Evolutionary conservation across 1,140 invertebrate genomes (phyloP).

Genomic region (Teleogryllus occipitalis): DNA sequence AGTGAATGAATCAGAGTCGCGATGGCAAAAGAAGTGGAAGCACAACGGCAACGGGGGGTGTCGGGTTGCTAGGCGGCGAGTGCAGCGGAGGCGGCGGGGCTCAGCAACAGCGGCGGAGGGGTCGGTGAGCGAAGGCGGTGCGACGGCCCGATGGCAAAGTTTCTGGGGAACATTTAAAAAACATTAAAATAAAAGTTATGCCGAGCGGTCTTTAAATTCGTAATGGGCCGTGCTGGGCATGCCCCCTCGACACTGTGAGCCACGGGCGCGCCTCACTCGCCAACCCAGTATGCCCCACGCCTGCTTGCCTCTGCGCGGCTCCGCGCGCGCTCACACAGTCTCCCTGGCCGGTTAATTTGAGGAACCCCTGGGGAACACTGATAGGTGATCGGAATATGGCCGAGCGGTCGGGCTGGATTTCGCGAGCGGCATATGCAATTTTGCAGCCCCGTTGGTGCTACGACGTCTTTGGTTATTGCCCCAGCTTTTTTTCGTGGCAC

Average conservation of each 20-base stretch:
- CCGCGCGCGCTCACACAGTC: neutral
- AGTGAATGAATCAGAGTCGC: neutral
- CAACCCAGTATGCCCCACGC: neutral
- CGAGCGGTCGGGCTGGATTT: neutral
- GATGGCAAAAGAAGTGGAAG: neutral
- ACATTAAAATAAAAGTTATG: slow-evolving; percentile 6
- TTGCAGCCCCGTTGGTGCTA: too few relatives aligned
- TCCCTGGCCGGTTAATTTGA: neutral
- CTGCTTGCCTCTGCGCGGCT: neutral
- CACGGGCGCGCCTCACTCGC: neutral
- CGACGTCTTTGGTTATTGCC: neutral
- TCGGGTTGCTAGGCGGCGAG: neutral
- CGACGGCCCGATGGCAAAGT: neutral
- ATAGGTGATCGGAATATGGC: neutral
- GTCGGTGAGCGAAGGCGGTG: neutral
- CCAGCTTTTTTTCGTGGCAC: too few relatives aligned
- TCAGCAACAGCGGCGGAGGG: neutral
- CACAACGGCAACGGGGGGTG: neutral
- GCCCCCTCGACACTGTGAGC: neutral
- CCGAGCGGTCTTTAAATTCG: neutral
- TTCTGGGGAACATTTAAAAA: slow-evolving; percentile 5
- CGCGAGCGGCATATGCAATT: neutral
- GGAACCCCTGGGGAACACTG: neutral
- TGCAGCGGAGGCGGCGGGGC: neutral
- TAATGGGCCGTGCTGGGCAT: neutral